These are phyloP conservation scores for Xiphophorus birchmanni DNA, from an alignment of 2,797 vertebrate genomes.

Conservation along the genomic window DNA sequence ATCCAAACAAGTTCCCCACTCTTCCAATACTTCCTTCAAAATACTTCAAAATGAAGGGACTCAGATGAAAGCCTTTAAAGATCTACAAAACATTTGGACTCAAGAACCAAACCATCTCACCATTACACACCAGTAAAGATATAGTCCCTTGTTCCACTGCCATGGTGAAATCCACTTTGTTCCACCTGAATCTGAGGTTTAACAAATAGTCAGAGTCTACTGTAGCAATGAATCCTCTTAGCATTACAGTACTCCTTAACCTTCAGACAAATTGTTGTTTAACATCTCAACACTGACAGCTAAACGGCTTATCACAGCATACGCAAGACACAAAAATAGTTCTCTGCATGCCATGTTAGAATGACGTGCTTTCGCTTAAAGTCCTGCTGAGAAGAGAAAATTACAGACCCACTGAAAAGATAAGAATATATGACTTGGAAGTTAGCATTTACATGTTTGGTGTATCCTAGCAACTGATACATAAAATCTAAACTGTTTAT, in stretches of 20 bases:
- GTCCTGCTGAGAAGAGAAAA: slow-evolving; percentile 40
- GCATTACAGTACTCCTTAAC: slow-evolving; percentile 56
- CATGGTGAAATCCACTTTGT: not conserved
- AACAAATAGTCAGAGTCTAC: not conserved
- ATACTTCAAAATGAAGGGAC: not conserved
- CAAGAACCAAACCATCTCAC: not conserved
- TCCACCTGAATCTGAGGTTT: not conserved
- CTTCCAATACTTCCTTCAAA: not conserved
- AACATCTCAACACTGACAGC: slow-evolving; percentile 60
- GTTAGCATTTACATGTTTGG: slow-evolving; percentile 22
- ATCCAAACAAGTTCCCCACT: not conserved
- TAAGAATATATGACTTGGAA: slow-evolving; percentile 28
- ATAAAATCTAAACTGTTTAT: not conserved
- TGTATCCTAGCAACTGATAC: slow-evolving; percentile 32
- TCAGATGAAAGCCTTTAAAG: not conserved
- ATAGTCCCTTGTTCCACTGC: not conserved
- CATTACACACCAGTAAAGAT: not conserved
- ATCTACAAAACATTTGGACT: not conserved
- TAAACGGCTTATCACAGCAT: slow-evolving; percentile 62
- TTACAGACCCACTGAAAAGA: slow-evolving; percentile 27
- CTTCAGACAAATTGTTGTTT: slow-evolving; percentile 40
- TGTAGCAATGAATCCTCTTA: slow-evolving; percentile 42
- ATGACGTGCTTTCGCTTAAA: slow-evolving; percentile 36
- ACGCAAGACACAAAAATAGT: slow-evolving; percentile 47
- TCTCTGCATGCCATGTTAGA: slow-evolving; percentile 49